Conservation (phyloP, 2,888 invertebrate species). For the Troides helena region DNA sequence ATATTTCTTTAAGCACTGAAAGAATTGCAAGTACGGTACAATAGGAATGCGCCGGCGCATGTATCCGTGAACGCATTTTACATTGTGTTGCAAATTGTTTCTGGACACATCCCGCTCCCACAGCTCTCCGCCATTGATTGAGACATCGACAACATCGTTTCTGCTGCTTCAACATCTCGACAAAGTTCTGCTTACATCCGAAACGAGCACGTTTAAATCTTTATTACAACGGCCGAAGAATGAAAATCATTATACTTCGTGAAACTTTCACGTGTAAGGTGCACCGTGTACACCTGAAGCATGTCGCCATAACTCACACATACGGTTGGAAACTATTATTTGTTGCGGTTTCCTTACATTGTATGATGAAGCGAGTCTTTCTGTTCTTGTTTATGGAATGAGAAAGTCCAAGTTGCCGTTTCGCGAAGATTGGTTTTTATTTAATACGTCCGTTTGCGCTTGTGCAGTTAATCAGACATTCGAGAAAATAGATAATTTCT, state of each 20-base stretch:
- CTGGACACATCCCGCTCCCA: constrained; percentile 66
- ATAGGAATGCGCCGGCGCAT: constrained; percentile 39
- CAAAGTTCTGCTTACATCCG: constrained; percentile 34
- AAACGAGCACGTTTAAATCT: constrained; percentile 8
- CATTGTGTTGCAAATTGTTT: constrained; percentile 75
- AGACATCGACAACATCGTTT: constrained; percentile 70
- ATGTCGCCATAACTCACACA: constrained; percentile 69
- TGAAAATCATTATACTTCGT: constrained; percentile 26
- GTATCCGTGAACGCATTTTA: constrained; percentile 39
- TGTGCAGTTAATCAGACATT: constrained; percentile 1
- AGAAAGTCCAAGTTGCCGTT: constrained; percentile 51
- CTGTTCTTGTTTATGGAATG: constrained; percentile 60
- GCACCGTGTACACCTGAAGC: constrained; percentile 51
- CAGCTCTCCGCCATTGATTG: constrained; percentile 67
- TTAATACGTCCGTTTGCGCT: constrained; percentile 26
- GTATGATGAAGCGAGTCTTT: constrained; percentile 62
- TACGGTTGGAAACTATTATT: constrained; percentile 74
- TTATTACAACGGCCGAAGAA: constrained; percentile 32
- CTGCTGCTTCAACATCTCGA: constrained; percentile 55
- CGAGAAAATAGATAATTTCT: neutral
- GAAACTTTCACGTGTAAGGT: constrained; percentile 5
- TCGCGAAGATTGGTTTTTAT: constrained; percentile 43
- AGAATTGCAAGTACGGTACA: constrained; percentile 28
- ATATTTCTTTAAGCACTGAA: neutral
- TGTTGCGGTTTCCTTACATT: constrained; percentile 72